phyloP scores from a whole-genome alignment of 2,113 vertebrate genomes.

The Eulemur macaco region DNA sequence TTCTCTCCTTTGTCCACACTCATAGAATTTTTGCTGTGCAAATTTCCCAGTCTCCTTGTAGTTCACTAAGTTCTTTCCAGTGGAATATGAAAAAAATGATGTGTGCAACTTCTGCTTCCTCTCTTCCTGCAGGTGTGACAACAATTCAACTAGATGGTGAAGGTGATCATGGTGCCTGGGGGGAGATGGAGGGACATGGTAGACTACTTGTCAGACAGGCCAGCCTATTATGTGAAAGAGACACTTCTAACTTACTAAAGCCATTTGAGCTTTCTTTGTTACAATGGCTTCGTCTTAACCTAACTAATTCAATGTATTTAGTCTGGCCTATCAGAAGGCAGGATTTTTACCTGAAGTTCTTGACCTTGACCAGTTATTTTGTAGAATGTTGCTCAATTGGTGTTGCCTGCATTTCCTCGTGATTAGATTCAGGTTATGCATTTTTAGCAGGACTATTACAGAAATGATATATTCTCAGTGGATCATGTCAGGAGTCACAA shows the following conservation, averaged over 20 bases:
- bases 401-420: neutral
- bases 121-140: neutral
- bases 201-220: neutral
- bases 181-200: neutral
- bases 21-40: neutral
- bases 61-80: neutral
- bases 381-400: neutral
- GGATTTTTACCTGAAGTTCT: neutral
- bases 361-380: slow-evolving; percentile 11
- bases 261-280: neutral
- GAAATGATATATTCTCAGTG: neutral
- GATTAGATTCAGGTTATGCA: neutral
- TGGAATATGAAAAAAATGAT: neutral
- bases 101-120: neutral
- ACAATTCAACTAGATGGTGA: neutral
- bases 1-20: neutral
- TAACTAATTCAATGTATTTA: neutral
- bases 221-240: neutral
- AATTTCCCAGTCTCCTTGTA: neutral
- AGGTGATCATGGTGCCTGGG: neutral
- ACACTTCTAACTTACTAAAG: neutral
- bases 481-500: neutral
- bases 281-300: neutral
- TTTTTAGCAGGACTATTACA: neutral
- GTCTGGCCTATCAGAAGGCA: neutral